These are phyloP conservation scores for Morelia viridis DNA, from an alignment of 2,797 vertebrate species.

Conservation along the genomic window DNA sequence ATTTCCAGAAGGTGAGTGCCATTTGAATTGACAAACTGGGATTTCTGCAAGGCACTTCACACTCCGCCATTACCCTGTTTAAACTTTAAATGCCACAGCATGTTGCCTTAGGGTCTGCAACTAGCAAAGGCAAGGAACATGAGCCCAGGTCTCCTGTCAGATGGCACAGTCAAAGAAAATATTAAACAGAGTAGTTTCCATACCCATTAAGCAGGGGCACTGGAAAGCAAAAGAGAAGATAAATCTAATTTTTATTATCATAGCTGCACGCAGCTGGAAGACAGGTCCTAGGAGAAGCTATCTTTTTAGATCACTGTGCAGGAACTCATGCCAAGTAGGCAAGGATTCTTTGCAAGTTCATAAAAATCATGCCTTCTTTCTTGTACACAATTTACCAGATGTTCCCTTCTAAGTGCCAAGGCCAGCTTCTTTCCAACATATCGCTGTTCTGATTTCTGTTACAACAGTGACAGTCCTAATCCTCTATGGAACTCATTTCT, in stretches of 20 bases:
- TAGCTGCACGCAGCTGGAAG: conserved; percentile 59
- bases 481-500: not conserved
- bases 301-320: conserved; percentile 58
- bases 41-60: conserved; percentile 52
- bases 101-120: conserved; percentile 75
- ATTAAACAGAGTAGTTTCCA: conserved; percentile 72
- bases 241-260: conserved; percentile 71
- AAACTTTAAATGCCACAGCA: conserved; percentile 65
- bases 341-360: conserved; percentile 40
- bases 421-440: not conserved
- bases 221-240: conserved; percentile 54
- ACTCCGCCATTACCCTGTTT: conserved; percentile 59
- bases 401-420: not conserved
- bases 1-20: conserved; percentile 61
- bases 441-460: not conserved
- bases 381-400: not conserved
- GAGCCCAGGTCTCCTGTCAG: conserved; percentile 63
- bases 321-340: conserved; percentile 51
- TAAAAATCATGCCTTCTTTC: conserved; percentile 34
- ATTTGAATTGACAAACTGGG: conserved; percentile 71
- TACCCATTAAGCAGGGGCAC: conserved; percentile 71
- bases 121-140: conserved; percentile 69
- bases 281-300: conserved; percentile 62
- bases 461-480: not conserved
- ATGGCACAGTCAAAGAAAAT: conserved; percentile 73